phyloP scores from a whole-genome alignment of 2,888 invertebrate genomes.

The Tipula confusa region DNA sequence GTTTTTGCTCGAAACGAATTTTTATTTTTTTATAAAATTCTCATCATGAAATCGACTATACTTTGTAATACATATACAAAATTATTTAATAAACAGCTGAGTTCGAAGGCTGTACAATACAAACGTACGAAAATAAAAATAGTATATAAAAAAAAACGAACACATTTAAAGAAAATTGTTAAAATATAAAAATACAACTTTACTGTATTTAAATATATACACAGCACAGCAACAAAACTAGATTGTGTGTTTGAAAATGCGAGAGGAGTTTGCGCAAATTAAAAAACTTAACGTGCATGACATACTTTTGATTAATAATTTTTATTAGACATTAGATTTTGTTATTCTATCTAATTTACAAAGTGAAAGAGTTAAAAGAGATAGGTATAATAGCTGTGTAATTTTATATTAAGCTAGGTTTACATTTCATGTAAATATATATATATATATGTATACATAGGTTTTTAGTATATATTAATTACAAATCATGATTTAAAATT shows the following conservation, averaged over 20 bases:
- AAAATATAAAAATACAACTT: no score
- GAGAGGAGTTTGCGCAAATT: slow-evolving; percentile 28
- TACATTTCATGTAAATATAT: not conserved
- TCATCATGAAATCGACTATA: not conserved
- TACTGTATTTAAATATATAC: not conserved
- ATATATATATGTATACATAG: no score
- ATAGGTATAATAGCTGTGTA: not conserved
- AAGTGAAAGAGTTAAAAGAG: not conserved
- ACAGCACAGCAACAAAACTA: not conserved
- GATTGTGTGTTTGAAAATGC: not conserved
- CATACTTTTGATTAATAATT: slow-evolving; percentile 21
- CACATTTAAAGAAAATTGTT: not conserved
- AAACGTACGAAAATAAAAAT: not conserved
- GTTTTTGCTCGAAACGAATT: not conserved
- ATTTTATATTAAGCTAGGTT: not conserved
- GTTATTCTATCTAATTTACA: not conserved
- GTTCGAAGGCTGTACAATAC: slow-evolving; percentile 7
- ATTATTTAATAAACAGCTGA: slow-evolving; percentile 25
- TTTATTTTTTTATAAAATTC: no score
- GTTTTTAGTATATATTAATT: not conserved
- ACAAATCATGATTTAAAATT: not conserved
- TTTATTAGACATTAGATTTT: slow-evolving; percentile 1
- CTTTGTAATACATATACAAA: not conserved
- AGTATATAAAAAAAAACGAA: not conserved
- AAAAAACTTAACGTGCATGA: slow-evolving; percentile 27